Conservation (phyloP, 1,140 invertebrate species). For the Drosophila serrata region DNA sequence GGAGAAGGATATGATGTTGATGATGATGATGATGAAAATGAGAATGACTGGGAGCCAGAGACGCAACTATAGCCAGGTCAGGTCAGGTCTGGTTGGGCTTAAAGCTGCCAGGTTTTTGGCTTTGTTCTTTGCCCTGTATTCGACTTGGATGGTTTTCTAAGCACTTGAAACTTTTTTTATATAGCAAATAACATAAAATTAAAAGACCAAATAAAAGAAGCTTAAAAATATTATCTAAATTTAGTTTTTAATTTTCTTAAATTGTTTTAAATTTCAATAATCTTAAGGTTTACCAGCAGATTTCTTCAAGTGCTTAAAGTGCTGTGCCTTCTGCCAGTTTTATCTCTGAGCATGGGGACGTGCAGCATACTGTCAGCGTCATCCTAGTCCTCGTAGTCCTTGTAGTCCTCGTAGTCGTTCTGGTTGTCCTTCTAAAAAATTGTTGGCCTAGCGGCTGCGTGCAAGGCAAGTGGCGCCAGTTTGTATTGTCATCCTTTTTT, state of each 20-base stretch:
- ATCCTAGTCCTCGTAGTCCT: conserved; percentile 33
- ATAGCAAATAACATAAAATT: background rate
- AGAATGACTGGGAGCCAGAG: conserved; percentile 27
- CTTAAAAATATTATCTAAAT: background rate
- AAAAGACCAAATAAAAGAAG: background rate
- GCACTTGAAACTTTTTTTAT: background rate
- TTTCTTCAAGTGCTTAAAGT: conserved; percentile 2
- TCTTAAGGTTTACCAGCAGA: no score
- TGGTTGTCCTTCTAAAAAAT: conserved; percentile 50
- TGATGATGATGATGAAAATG: no score
- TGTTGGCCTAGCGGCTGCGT: conserved; percentile 78
- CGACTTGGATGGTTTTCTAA: conserved; percentile 13
- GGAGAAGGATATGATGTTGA: conserved; percentile 21
- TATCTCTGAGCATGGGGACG: conserved; percentile 42
- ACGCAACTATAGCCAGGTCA: conserved; percentile 43
- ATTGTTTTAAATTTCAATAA: no score
- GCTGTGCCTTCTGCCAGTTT: conserved; percentile 30
- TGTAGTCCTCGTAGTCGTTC: conserved; percentile 33
- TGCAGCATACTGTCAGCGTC: conserved; percentile 70
- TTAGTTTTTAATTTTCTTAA: background rate
- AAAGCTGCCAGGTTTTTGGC: conserved; percentile 49
- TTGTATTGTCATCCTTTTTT: conserved; percentile 82
- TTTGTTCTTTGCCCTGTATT: conserved; percentile 36
- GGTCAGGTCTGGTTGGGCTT: conserved; percentile 55
- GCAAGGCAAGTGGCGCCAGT: conserved; percentile 76